Base-by-base conservation (phyloP, 2,888 invertebrate species). In the Matsumyia berberina region DNA sequence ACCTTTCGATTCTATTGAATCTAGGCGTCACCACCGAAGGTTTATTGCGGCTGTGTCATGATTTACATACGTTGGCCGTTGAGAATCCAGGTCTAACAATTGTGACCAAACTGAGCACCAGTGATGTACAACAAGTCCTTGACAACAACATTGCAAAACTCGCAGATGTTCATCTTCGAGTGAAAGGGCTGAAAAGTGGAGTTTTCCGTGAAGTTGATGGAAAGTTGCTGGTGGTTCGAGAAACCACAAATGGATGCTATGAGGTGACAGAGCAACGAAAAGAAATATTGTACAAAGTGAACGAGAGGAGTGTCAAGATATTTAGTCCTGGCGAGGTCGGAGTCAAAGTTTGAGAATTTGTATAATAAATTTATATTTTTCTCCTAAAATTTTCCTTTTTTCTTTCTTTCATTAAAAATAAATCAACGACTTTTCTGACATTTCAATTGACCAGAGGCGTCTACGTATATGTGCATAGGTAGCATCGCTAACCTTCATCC, bases 141-240 rank as follows among this genome's bases (percentile, higher is more conserved):
- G 92, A 94, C 37, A 94, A 94, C 88, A 92, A 93, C 66, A 89
- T 96, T 55, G 93, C 93, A 83, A 94, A 95, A 89, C 92, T 94
- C 88, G 93, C 95, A 3, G 93, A 95, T 87, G 92, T 95, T 7
- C 91, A 94, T 53, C 91, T 96, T 17, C 94, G 93, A 83, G 93
- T 95, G 7, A 93, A 94, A 67, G 94, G 94, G 42, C 90, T 96
- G n/a, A 93, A 93, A 87, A 95, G 96, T 19, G 96, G 96, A 2
- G 93, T 93, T 87, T 96, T 96, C 88, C 93, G 93, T 11, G 95
- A 96, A 91, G 94, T 96, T 0, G 95, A 96, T 29, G 96, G 96
- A 8, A 94, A 92, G 77, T 91, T 96, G 49, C 92, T 92, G 2
- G 90, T 91, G 5, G 88, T 89, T 24, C 88, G 88, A 5, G 88